A percentile compares a stretch with the other conserved stretches of the same genome.
Evolutionary conservation across 2,797 vertebrate genomes (phyloP).

Genomic region (Pelochelys cantorii): DNA sequence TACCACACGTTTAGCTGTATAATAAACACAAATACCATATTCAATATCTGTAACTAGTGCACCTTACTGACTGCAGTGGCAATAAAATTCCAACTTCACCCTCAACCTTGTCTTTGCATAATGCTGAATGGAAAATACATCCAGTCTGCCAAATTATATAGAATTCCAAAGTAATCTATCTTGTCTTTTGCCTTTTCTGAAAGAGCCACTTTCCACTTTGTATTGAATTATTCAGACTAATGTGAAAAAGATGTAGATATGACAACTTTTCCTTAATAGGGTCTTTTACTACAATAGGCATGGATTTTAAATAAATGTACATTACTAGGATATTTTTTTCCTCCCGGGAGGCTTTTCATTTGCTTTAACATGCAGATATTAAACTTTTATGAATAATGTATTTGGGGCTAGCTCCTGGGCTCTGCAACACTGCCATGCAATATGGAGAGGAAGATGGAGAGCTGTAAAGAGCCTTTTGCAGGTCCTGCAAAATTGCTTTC

Average conservation of each 20-base stretch:
- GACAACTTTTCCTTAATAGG: conserved; percentile 41
- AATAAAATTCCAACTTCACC: neutral
- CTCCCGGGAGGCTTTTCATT: conserved; percentile 38
- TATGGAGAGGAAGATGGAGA: conserved; percentile 27
- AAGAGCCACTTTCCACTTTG: neutral
- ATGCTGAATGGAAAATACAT: neutral
- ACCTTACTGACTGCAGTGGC: neutral
- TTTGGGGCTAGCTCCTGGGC: conserved; percentile 29
- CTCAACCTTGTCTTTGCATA: neutral
- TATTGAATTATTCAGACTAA: neutral
- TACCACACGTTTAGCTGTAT: neutral
- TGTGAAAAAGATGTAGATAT: conserved; percentile 32
- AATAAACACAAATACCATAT: neutral
- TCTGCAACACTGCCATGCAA: conserved; percentile 18
- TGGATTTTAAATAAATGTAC: neutral
- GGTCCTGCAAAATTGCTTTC: neutral
- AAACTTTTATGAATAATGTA: conserved; percentile 64
- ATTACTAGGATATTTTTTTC: conserved; percentile 39
- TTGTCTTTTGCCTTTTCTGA: conserved; percentile 24
- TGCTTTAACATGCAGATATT: conserved; percentile 50
- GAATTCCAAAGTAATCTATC: neutral
- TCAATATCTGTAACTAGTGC: neutral
- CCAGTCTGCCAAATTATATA: neutral
- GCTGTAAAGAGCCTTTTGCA: conserved; percentile 42
- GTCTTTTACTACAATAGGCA: conserved; percentile 41